phyloP scores from a whole-genome alignment of 53 echinoderm and acorn worm genomes.

The Holothuria leucospilota region DNA sequence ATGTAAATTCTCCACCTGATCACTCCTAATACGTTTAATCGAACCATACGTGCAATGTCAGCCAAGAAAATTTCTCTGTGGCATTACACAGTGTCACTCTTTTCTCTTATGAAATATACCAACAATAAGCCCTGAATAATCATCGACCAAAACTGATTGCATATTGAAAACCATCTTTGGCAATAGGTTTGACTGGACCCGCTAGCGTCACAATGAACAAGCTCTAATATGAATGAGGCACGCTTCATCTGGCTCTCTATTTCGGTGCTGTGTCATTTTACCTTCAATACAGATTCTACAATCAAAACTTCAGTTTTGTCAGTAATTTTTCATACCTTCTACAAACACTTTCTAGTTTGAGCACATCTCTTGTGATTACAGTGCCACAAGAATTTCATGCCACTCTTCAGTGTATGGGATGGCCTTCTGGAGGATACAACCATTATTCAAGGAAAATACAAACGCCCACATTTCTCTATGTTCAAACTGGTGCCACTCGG shows the following conservation, averaged over 20 bases:
- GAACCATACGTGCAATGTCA: slow-evolving; percentile 50
- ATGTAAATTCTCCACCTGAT: slow-evolving; percentile 38
- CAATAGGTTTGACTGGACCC: slow-evolving; percentile 40
- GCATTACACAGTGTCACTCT: slow-evolving; percentile 52
- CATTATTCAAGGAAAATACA: slow-evolving; percentile 46
- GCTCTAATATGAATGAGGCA: slow-evolving; percentile 30
- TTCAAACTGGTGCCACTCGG: slow-evolving; percentile 14
- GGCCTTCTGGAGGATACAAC: not conserved
- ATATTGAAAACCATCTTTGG: slow-evolving; percentile 54
- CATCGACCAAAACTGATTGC: slow-evolving; percentile 51
- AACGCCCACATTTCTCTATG: slow-evolving; percentile 36
- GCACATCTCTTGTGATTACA: slow-evolving; percentile 41
- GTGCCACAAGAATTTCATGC: slow-evolving; percentile 55
- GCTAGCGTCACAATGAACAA: slow-evolving; percentile 65
- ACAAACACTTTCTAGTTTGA: slow-evolving; percentile 46
- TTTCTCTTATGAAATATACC: slow-evolving; percentile 53
- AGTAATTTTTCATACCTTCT: slow-evolving; percentile 53
- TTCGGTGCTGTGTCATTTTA: slow-evolving; percentile 54
- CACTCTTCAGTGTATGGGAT: slow-evolving; percentile 23
- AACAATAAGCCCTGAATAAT: slow-evolving; percentile 44
- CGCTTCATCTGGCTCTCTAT: slow-evolving; percentile 49
- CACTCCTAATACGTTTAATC: slow-evolving; percentile 26
- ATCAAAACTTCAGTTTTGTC: slow-evolving; percentile 26
- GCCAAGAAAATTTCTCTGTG: slow-evolving; percentile 54
- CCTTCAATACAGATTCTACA: slow-evolving; percentile 42